Evolutionary conservation across 2,888 invertebrate species (phyloP).

Genomic region (Arge pagana): DNA sequence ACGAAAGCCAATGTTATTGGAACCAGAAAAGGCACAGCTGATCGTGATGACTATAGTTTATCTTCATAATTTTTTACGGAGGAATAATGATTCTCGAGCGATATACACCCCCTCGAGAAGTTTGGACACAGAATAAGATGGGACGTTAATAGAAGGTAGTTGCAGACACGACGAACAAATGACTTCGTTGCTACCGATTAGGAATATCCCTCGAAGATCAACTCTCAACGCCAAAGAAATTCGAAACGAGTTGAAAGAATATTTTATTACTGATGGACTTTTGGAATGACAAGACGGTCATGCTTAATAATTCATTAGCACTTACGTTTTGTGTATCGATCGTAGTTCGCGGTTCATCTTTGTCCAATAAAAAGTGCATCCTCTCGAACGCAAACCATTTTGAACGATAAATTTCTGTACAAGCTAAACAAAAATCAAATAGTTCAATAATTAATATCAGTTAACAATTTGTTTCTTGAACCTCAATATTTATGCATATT

Average conservation of each 20-base stretch:
- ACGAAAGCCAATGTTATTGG: conserved; percentile 32
- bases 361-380: conserved; percentile 29
- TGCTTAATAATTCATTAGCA: not conserved
- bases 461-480: too few species aligned
- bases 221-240: conserved; percentile 19
- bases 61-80: conserved; percentile 38
- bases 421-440: too few species aligned
- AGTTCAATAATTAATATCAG: too few species aligned
- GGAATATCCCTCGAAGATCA: conserved; percentile 23
- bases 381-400: conserved; percentile 31
- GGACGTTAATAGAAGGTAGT: conserved; percentile 29
- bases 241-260: conserved; percentile 20
- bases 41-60: conserved; percentile 33
- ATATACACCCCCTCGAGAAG: conserved; percentile 35
- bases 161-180: conserved; percentile 27
- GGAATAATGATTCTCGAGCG: conserved; percentile 28
- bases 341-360: conserved; percentile 17
- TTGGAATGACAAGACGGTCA: conserved; percentile 35
- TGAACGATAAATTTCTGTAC: conserved; percentile 18
- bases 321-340: conserved; percentile 20
- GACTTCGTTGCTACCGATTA: conserved; percentile 17
- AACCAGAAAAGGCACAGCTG: conserved; percentile 30
- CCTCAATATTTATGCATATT: too few species aligned
- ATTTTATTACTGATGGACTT: conserved; percentile 34
- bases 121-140: conserved; percentile 33